phyloP scores from a whole-genome alignment of 1,140 invertebrate species.

The Drepana arcuata region DNA sequence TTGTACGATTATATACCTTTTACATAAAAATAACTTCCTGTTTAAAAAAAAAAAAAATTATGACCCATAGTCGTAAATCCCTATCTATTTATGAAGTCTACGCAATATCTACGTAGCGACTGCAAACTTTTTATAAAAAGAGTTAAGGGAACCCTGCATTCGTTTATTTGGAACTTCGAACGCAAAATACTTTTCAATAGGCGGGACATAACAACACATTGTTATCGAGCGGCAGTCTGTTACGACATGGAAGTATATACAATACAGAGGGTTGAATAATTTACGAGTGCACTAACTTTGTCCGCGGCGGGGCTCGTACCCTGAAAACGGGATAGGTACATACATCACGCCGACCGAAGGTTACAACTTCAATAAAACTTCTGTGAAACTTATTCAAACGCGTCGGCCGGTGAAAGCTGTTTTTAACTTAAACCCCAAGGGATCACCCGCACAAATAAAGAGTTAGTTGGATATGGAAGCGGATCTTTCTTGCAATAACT shows the following conservation, averaged over 20 bases:
- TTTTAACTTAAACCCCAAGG: slow-evolving; percentile 61
- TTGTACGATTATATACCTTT: no score
- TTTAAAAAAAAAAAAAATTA: no score
- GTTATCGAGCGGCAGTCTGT: slow-evolving; percentile 37
- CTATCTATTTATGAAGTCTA: no score
- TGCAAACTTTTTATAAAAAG: no score
- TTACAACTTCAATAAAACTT: slow-evolving; percentile 71
- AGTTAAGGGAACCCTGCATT: no score
- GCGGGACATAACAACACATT: slow-evolving; percentile 37
- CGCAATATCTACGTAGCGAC: no score
- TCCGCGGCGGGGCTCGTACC: slow-evolving; percentile 31
- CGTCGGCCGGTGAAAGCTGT: slow-evolving; percentile 70
- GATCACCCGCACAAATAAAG: slow-evolving; percentile 62
- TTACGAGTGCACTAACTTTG: slow-evolving; percentile 64
- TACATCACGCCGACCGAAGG: slow-evolving; percentile 64
- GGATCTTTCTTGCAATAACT: slow-evolving; percentile 30
- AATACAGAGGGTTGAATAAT: slow-evolving; percentile 60
- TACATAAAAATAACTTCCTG: no score
- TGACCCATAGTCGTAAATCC: no score
- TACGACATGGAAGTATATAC: slow-evolving; percentile 43
- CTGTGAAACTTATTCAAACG: slow-evolving; percentile 66
- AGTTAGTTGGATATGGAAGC: slow-evolving; percentile 52
- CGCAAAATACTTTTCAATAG: no score
- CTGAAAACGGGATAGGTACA: slow-evolving; percentile 50
- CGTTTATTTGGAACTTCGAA: no score